Percentiles rank a stretch among this genome's conserved stretches.
Conservation (phyloP, 53 echinoderm and acorn worm genomes). For the Pentamera pediparva region DNA sequence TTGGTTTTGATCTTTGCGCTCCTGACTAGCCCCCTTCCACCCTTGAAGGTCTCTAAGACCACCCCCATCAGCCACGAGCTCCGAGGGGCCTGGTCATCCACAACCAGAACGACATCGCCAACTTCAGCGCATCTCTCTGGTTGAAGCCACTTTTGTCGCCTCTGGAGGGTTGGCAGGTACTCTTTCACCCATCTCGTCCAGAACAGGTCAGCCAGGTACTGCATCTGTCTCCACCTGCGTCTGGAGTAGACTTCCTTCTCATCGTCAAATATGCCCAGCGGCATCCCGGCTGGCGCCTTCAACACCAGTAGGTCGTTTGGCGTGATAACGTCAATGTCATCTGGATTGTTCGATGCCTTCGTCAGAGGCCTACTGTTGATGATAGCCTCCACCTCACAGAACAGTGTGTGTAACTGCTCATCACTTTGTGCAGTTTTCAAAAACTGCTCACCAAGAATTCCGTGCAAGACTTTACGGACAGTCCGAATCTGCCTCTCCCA, state of each 20-base stretch:
- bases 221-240: slow-evolving; percentile 41
- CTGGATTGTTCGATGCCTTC: slow-evolving; percentile 30
- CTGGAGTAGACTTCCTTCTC: slow-evolving; percentile 29
- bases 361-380: slow-evolving; percentile 54
- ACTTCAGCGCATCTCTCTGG: slow-evolving; percentile 16
- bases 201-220: slow-evolving; percentile 44
- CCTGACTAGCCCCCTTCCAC: not conserved
- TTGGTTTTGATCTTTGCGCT: slow-evolving; percentile 25
- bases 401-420: slow-evolving; percentile 51
- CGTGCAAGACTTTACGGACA: slow-evolving; percentile 39
- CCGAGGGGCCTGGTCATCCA: slow-evolving; percentile 29
- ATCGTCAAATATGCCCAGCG: slow-evolving; percentile 26
- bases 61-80: not conserved
- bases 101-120: slow-evolving; percentile 39
- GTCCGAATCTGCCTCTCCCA: slow-evolving; percentile 60
- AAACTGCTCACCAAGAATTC: slow-evolving; percentile 52
- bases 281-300: slow-evolving; percentile 2
- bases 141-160: slow-evolving; percentile 35
- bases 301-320: slow-evolving; percentile 38
- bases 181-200: slow-evolving; percentile 44
- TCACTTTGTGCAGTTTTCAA: slow-evolving; percentile 37
- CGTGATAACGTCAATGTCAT: slow-evolving; percentile 43
- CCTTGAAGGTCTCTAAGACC: not conserved
- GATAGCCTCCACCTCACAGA: slow-evolving; percentile 60
- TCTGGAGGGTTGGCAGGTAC: slow-evolving; percentile 41